Evolutionary conservation across 2,888 invertebrate species (phyloP), one percentile per base, ranked within the genome.

Genomic region (Thera obeliscata): DNA sequence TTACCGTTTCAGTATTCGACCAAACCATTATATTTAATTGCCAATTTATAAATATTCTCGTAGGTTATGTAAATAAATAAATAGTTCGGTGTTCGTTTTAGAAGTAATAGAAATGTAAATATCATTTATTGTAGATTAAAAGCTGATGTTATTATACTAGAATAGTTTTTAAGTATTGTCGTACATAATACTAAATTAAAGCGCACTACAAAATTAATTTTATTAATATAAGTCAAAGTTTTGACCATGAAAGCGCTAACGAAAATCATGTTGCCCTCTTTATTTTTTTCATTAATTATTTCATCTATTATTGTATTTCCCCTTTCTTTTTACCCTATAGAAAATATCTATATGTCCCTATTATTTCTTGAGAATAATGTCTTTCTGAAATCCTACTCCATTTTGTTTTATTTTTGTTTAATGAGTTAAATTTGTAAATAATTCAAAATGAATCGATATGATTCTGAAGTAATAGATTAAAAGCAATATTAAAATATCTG

Each of bases 1-100:
- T 85, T 81, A 75, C 85, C 86, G 79, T 79, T 76, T 70, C 89
- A 90, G 87, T 91, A 89, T 89, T 90, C 74, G 89, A 91, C 87
- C 87, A 90, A 87, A 76, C 78, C 78, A 85, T 81, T 79, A 79
- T 68, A 78, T 78, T 80, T 72, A 69, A 61, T 56, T 62, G 56
- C 59, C 35, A 61, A 59, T 60, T 11, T 59, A 63, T 55, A 41
- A 59, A 67, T 61, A 70, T 62, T 55, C 43, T 74, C 74, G 66
- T 9, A 35, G 33, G 7, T 12, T 62, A 70, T 82, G 80, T 83
- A 81, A 75, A 82, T 83, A 81, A 66, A 64, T 63, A 55, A 56
- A 43, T 56, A 22, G 62, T 70, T 22, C 33, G 73, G 72, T 84
- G 87, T 88, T 84, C 73, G 81, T 83, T 75, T 66, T 75, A 77